Evolutionary conservation across 2,888 invertebrate genomes (phyloP), one percentile per base, ranked within the genome.

Genomic region (Aphidius colemani): DNA sequence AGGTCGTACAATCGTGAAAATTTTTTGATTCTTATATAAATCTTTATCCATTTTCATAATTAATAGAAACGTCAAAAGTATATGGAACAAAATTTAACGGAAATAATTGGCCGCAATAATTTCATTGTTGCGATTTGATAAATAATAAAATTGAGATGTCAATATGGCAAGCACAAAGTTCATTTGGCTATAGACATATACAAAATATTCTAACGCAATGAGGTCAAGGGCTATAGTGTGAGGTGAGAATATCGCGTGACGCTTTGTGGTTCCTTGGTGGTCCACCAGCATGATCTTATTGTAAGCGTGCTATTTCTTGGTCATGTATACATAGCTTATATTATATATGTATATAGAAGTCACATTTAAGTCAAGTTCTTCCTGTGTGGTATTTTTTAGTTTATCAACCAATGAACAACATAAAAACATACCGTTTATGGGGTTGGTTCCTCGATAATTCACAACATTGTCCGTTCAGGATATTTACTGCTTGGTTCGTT

Each of bases 391-490:
- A 71, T 69, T 69, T 66, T 30, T 49, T 56, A 70, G 69, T 67
- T 71, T 74, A 73, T 73, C 66, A 10, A 41, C 63, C 63, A 63
- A 69, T 73, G 74, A 30, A 74, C 74, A 74, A 74, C 79, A 78
- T 80, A 78, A 81, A 81, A 78, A 75, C 74, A 67, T 68, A 70
- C 75, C 79, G 73, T 80, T 80, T 79, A 80, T 78, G 74, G 78
- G 70, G 64, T 73, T 71, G 70, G 74, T 72, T 75, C 73, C 77
- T 74, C 71, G 71, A 76, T 79, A 78, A 79, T 78, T 80, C 79
- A 78, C 78, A 77, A 78, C 78, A 77, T 77, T 78, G 79, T 79
- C 76, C 74, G 74, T 72, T 71, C 71, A 69, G 70, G 69, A 78
- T 78, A 78, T 81, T 81, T 80, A 81, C 74, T 73, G 71, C 76